These are phyloP conservation scores for Drosophila picticornis DNA, from an alignment of 2,888 invertebrate genomes.

Conservation along the genomic window DNA sequence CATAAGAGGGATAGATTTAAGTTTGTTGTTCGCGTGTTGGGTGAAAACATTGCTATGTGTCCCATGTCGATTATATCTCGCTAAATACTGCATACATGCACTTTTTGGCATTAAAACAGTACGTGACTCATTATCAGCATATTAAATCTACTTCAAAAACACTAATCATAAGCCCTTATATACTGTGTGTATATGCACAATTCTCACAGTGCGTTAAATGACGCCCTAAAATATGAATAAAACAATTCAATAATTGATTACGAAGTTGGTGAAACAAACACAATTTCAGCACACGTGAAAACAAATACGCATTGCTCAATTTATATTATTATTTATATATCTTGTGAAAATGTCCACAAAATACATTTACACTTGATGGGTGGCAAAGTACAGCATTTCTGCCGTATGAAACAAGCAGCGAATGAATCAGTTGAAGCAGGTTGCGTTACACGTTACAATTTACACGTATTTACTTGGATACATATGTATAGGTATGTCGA, in stretches of 20 bases:
- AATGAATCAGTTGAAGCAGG: slow-evolving; percentile 33
- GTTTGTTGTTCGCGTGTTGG: slow-evolving; percentile 20
- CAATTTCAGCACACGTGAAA: not conserved
- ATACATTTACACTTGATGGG: not conserved
- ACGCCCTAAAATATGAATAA: not conserved
- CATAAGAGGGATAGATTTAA: not conserved
- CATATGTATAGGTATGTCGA: slow-evolving; percentile 52
- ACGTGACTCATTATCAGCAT: slow-evolving; percentile 11
- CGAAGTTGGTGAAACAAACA: not conserved
- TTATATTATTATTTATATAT: not conserved
- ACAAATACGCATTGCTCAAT: not conserved
- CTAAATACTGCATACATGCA: slow-evolving; percentile 5
- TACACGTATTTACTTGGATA: slow-evolving; percentile 2
- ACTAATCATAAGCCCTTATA: no score
- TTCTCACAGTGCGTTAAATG: not conserved
- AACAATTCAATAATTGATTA: not conserved
- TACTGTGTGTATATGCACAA: not conserved
- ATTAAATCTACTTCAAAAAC: not conserved
- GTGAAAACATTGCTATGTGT: slow-evolving; percentile 3
- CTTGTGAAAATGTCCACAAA: not conserved
- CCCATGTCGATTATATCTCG: slow-evolving; percentile 27
- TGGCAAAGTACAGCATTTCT: not conserved
- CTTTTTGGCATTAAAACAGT: slow-evolving; percentile 2
- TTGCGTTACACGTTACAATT: slow-evolving; percentile 7
- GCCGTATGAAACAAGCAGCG: not conserved